Conservation (phyloP, 1,140 invertebrate genomes). For the Bombus impatiens region DNA sequence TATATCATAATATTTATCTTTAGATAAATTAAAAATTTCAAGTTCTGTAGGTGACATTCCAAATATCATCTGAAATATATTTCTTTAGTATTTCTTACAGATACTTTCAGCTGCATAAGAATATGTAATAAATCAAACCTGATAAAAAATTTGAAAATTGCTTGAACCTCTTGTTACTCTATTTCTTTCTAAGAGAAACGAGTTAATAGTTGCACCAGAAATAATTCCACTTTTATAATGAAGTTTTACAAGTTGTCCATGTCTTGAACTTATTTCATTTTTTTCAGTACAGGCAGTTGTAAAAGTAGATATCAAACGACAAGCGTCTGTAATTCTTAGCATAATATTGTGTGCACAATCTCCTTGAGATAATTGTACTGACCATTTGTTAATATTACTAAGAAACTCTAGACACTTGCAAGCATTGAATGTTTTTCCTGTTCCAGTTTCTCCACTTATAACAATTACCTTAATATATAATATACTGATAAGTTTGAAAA, state of each 20-base stretch:
- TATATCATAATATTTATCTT: constrained; percentile 57
- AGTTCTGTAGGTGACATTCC: constrained; percentile 49
- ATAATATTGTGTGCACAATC: constrained; percentile 50
- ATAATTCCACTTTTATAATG: constrained; percentile 84
- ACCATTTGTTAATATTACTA: constrained; percentile 62
- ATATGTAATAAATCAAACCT: constrained; percentile 71
- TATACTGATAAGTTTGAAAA: background rate
- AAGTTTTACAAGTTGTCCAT: constrained; percentile 81
- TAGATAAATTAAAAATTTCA: constrained; percentile 52
- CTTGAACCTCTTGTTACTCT: constrained; percentile 81
- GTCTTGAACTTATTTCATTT: constrained; percentile 86
- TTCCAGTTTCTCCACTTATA: constrained; percentile 80
- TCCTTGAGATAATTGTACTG: background rate
- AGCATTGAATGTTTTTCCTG: constrained; percentile 81
- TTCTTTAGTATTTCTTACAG: background rate
- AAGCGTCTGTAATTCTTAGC: constrained; percentile 66
- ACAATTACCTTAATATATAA: constrained; percentile 74
- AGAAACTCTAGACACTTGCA: constrained; percentile 78
- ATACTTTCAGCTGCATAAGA: background rate
- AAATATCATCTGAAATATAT: constrained; percentile 46
- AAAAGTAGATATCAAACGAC: constrained; percentile 71
- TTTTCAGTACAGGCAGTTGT: constrained; percentile 85
- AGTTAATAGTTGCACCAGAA: constrained; percentile 85
- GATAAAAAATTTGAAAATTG: constrained; percentile 86
- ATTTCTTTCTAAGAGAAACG: constrained; percentile 85